phyloP scores from a whole-genome alignment of 2,888 invertebrate genomes.

The Nymphalis c-album region DNA sequence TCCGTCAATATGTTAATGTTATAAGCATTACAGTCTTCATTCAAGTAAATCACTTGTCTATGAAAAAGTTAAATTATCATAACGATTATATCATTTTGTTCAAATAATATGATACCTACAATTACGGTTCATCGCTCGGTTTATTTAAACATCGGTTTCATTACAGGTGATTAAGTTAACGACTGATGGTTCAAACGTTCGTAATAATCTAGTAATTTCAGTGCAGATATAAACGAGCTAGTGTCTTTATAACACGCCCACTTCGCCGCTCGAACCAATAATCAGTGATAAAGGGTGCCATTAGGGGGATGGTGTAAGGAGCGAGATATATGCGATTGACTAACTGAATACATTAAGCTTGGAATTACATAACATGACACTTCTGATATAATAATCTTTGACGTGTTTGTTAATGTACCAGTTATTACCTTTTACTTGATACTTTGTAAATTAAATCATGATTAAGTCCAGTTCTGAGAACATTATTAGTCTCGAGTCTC shows the following conservation, averaged over 20 bases:
- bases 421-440: not conserved
- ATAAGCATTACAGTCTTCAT: too few species aligned
- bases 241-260: slow-evolving; percentile 32
- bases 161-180: slow-evolving; percentile 60
- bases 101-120: slow-evolving; percentile 16
- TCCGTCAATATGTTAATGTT: too few species aligned
- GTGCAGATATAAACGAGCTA: slow-evolving; percentile 41
- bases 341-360: not conserved
- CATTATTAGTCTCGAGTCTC: not conserved
- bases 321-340: slow-evolving; percentile 13
- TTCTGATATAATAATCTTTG: slow-evolving; percentile 1
- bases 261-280: slow-evolving; percentile 27
- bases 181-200: slow-evolving; percentile 47
- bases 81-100: not conserved
- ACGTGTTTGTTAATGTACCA: not conserved
- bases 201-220: slow-evolving; percentile 48
- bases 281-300: slow-evolving; percentile 29
- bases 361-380: not conserved
- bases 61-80: not conserved
- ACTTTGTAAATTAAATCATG: not conserved
- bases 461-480: not conserved
- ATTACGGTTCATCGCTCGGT: slow-evolving; percentile 14
- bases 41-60: not conserved
- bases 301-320: slow-evolving; percentile 25
- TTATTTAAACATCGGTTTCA: slow-evolving; percentile 52